Evolutionary conservation across 2,113 vertebrate species (phyloP).

Genomic region (Pyrgilauda ruficollis): DNA sequence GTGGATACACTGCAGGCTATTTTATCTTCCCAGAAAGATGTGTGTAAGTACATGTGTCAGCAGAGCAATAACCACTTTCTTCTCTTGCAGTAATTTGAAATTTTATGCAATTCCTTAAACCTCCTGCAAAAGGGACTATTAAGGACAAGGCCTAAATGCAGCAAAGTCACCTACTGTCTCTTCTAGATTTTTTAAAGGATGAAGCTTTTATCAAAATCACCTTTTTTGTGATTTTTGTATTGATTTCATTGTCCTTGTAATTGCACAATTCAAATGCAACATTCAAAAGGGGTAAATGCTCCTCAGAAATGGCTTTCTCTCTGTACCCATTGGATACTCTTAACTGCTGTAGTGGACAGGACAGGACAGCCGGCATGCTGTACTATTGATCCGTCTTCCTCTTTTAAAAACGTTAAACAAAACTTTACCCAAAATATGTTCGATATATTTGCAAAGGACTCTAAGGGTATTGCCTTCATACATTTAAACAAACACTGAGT

Average conservation of each 20-base stretch:
- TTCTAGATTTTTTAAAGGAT: neutral
- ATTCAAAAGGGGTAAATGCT: neutral
- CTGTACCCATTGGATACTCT: neutral
- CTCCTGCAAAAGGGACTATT: neutral
- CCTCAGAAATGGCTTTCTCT: neutral
- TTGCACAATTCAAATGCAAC: neutral
- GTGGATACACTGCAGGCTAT: neutral
- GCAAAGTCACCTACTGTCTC: neutral
- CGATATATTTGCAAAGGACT: neutral
- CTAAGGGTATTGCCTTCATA: neutral
- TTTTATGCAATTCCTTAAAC: neutral
- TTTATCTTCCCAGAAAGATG: neutral
- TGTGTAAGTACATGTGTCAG: neutral
- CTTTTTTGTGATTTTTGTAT: neutral
- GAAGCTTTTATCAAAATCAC: neutral
- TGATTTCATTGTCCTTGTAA: neutral
- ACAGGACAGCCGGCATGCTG: neutral
- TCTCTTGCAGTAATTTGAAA: neutral
- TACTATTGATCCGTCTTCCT: neutral
- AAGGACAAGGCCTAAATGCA: neutral
- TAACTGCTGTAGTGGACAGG: neutral
- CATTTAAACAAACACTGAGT: neutral
- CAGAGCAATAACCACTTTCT: neutral
- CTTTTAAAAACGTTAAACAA: neutral
- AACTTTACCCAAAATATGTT: neutral